Base-by-base conservation (phyloP, 2,113 vertebrate genomes). In the Leucopsar rothschildi region DNA sequence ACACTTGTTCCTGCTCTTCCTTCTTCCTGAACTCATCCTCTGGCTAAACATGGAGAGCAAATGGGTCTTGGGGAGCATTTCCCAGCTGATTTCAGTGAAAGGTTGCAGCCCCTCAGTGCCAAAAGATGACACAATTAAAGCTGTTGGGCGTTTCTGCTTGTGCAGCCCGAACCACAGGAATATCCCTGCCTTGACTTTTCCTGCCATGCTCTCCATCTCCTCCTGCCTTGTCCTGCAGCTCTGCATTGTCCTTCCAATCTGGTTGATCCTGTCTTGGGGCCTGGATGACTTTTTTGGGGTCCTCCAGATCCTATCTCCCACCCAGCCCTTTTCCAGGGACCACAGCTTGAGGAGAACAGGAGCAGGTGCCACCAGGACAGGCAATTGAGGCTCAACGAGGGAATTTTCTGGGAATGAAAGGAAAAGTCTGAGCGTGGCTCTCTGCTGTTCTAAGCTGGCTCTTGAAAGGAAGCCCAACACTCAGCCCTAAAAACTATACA, bases 401-500 rank as follows among this genome's bases (percentile, higher is more conserved):
- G 44, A 44, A n/a, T 88, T 83, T 82, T 49, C 55, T 55, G 44
- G 28, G 52, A 82, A 33, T 3, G 35, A 83, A 90, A 75, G 70
- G 63, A 61, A 56, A 77, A 63, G 63, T 47, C 19, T 6, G 45
- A 53, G 13, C 5, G n/a, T 39, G 53, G 61, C 64, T 90, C 63
- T 76, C 17, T 49, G 35, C 70, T 76, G 55, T 9, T 60, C 39
- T 37, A 60, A 93, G 75, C 86, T 97, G 57, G 76, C 89, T 77
- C 82, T 50, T 28, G 39, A 96, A 78, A 88, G 45, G 69, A 94
- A 95, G 73, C 70, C 93, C 95, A 84, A 65, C 11, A 23, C 61
- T 84, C 42, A 57, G 88, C 68, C 88, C 93, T 65, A 45, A 91
- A 84, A 83, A 90, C 91, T 75, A n/a, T 93, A 94, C 86, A 92